Base-by-base conservation (phyloP, 2,888 invertebrate species). In the Synanthedon formicaeformis region DNA sequence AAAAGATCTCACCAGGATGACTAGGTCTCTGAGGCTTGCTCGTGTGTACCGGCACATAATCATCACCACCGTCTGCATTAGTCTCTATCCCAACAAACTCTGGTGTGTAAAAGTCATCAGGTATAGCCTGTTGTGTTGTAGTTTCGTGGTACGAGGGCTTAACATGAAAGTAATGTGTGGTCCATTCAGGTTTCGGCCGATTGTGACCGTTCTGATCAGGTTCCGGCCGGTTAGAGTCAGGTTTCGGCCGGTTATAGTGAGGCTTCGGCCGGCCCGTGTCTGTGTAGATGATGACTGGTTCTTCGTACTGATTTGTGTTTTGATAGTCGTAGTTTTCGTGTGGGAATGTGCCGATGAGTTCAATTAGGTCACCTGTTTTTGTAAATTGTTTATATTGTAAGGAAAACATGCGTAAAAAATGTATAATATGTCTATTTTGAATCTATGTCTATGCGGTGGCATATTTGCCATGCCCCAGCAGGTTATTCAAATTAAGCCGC, bases 101-200 rank as follows among this genome's bases (percentile, higher is more conserved):
- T 3, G 72, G 73, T 53, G 71, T 71, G 66, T 79, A 79, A 60
- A 63, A 73, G 51, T 71, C 71, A 54, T 77, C 78, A 10, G 80
- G 78, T 57, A 61, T 70, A 59, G 56, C 53, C 27, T 68, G 66
- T 55, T 58, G 57, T 34, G 84, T 82, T 8, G 78, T 80, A 34
- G 68, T 81, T 59, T 87, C 88, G 53, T 87, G 82, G 58, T 88
- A 88, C 3, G 87, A 84, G 1, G 88, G 88, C 64, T 88, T 88
- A 54, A 88, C 84, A 57, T 88, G 87, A 58, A 82, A 88, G 57
- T 76, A 83, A 60, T 75, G 66, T 58, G 72, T 75, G 56, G 71
- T 50, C 41, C 52, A 51, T 41, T 54, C 56, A 14, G 70, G 65
- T 58, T 67, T 71, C 6, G 69, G 61, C 57, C 65, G 59, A 52